Evolutionary conservation across 2,797 vertebrate genomes (phyloP).

Genomic region (Enteromius radiatus): DNA sequence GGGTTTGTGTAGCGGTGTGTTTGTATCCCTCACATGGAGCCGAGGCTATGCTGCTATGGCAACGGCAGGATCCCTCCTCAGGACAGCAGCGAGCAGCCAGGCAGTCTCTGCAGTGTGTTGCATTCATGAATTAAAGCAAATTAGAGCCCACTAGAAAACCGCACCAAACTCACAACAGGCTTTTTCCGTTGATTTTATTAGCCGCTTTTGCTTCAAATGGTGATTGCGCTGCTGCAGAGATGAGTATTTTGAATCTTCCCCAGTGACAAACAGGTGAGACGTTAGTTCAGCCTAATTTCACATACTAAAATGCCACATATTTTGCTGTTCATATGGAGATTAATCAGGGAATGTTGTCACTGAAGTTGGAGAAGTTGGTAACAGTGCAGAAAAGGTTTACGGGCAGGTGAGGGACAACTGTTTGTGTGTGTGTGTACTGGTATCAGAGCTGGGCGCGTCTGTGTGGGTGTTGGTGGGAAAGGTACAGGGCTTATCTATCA

Average conservation of each 20-base stretch:
- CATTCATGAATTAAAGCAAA: constrained; percentile 73
- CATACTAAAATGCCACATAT: background rate
- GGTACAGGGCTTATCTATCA: constrained; percentile 58
- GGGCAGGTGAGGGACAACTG: constrained; percentile 19
- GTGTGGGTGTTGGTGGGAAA: constrained; percentile 53
- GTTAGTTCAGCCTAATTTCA: constrained; percentile 7
- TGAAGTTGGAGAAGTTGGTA: background rate
- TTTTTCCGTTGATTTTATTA: constrained; percentile 71
- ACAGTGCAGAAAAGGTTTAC: constrained; percentile 14
- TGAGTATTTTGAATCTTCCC: constrained; percentile 14
- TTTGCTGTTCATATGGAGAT: constrained; percentile 8
- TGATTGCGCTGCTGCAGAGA: constrained; percentile 20
- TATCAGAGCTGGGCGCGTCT: constrained; percentile 43
- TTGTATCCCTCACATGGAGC: constrained; percentile 65
- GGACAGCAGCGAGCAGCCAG: constrained; percentile 75
- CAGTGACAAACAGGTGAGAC: constrained; percentile 4
- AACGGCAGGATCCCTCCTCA: constrained; percentile 78
- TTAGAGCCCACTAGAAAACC: constrained; percentile 76
- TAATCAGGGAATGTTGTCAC: constrained; percentile 14
- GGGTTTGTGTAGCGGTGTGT: constrained; percentile 43
- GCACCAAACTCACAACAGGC: constrained; percentile 68
- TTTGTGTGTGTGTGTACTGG: constrained; percentile 19
- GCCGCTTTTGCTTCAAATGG: constrained; percentile 54
- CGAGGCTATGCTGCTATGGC: constrained; percentile 81
- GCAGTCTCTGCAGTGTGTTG: constrained; percentile 71